phyloP scores from a whole-genome alignment of 2,797 vertebrate genomes.

The Gymnothorax reevesii region DNA sequence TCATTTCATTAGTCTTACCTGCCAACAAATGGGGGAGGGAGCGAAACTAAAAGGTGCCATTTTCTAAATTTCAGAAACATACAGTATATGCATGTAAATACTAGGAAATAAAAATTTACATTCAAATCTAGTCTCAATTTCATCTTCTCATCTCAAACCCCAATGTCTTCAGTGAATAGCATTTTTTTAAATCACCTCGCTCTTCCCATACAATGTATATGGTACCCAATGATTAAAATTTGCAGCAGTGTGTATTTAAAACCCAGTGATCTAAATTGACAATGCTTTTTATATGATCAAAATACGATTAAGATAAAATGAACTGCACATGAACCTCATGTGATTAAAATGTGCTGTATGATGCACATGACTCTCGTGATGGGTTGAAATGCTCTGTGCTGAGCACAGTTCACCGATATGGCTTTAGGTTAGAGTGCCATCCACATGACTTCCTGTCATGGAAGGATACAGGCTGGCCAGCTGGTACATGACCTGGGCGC shows the following conservation, averaged over 20 bases:
- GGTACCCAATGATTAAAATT: neutral
- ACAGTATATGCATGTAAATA: no score
- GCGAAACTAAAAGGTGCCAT: no score
- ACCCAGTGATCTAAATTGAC: neutral
- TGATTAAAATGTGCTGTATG: neutral
- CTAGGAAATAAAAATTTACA: no score
- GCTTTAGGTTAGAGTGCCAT: neutral
- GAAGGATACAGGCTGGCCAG: conserved; percentile 90
- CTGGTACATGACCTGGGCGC: conserved; percentile 89
- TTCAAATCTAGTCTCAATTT: no score
- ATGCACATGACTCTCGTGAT: no score
- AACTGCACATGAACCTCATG: neutral
- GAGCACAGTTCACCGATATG: neutral
- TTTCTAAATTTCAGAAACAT: no score
- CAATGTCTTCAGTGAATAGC: no score
- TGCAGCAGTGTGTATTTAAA: neutral
- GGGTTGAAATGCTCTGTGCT: neutral
- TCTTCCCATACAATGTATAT: neutral
- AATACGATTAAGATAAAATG: no score
- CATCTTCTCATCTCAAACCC: no score
- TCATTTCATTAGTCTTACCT: no score
- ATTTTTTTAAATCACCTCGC: no score
- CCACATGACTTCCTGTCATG: neutral
- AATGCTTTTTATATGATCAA: neutral
- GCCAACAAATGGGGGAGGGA: no score